Conservation (phyloP, 1,140 invertebrate genomes). For the Drosophila setifemur region DNA sequence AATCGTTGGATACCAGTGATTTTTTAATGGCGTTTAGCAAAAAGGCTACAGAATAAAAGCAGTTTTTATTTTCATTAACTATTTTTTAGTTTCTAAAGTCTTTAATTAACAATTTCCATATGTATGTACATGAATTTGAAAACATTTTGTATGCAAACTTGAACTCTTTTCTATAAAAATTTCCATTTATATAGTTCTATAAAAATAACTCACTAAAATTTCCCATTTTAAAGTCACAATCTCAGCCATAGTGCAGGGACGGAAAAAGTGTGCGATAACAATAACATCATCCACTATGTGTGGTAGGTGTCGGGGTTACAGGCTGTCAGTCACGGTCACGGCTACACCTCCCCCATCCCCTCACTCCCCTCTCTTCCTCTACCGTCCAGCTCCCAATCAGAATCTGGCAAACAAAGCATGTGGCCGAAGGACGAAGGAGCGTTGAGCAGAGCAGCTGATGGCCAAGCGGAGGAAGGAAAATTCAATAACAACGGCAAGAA, state of each 20-base stretch:
- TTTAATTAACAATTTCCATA: too few relatives aligned
- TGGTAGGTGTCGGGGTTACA: slow-evolving; percentile 49
- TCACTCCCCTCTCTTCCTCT: neutral
- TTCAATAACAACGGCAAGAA: slow-evolving; percentile 57
- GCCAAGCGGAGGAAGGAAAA: slow-evolving; percentile 36
- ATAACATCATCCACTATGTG: slow-evolving; percentile 34
- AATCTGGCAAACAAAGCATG: slow-evolving; percentile 32
- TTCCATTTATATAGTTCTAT: too few relatives aligned
- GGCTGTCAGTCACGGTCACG: slow-evolving; percentile 66
- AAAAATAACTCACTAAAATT: too few relatives aligned
- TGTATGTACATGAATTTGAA: too few relatives aligned
- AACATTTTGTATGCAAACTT: too few relatives aligned
- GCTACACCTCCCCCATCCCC: slow-evolving; percentile 34
- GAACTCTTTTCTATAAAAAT: too few relatives aligned
- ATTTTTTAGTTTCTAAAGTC: too few relatives aligned
- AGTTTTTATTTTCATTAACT: too few relatives aligned
- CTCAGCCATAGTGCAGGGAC: slow-evolving; percentile 13
- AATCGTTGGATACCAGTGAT: too few relatives aligned
- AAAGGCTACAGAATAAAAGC: too few relatives aligned
- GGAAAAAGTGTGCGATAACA: slow-evolving; percentile 22
- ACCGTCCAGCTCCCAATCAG: neutral
- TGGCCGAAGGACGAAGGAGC: slow-evolving; percentile 1
- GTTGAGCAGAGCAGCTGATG: slow-evolving; percentile 36
- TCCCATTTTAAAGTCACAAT: neutral
- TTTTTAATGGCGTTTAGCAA: too few relatives aligned